A percentile compares a stretch with the other conserved stretches of the same genome.
Conservation (phyloP, 2,797 vertebrate genomes). For the Leptatherina wallacei region DNA sequence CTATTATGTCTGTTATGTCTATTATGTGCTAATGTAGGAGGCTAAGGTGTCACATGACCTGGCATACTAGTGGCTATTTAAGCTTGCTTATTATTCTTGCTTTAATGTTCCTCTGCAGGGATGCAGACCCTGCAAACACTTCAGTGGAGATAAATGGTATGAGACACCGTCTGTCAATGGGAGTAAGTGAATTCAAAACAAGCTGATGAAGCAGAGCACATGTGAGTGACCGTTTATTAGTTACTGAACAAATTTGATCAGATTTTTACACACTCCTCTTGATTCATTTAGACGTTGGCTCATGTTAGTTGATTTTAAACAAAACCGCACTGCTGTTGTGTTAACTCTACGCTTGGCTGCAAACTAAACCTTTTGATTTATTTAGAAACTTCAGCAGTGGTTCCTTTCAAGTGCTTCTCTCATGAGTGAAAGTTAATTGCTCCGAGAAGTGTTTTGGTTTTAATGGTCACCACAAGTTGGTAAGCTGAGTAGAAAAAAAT, state of each 20-base stretch:
- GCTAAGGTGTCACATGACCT: too few species aligned
- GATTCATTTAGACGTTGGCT: slow-evolving; percentile 36
- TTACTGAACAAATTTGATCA: slow-evolving; percentile 40
- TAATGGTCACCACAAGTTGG: slow-evolving; percentile 18
- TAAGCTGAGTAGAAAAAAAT: slow-evolving; percentile 7
- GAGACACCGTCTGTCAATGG: neutral
- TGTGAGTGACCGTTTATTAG: slow-evolving; percentile 6
- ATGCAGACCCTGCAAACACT: neutral
- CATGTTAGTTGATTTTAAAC: slow-evolving; percentile 45
- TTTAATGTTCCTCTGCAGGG: neutral
- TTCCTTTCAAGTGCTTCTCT: slow-evolving; percentile 25
- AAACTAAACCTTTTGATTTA: slow-evolving; percentile 38
- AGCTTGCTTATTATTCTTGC: neutral
- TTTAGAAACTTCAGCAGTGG: slow-evolving; percentile 16
- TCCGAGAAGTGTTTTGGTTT: slow-evolving; percentile 29
- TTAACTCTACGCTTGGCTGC: slow-evolving; percentile 16
- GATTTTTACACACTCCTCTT: slow-evolving; percentile 36
- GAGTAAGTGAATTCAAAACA: slow-evolving; percentile 23
- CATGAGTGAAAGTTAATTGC: slow-evolving; percentile 24
- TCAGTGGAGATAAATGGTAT: neutral
- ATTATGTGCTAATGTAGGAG: too few species aligned
- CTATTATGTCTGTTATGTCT: too few species aligned
- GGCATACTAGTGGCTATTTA: too few species aligned
- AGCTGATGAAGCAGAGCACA: slow-evolving; percentile 18
- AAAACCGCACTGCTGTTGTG: slow-evolving; percentile 34